Conservation (phyloP, 2,797 vertebrate species). For the Hybognathus amarus region DNA sequence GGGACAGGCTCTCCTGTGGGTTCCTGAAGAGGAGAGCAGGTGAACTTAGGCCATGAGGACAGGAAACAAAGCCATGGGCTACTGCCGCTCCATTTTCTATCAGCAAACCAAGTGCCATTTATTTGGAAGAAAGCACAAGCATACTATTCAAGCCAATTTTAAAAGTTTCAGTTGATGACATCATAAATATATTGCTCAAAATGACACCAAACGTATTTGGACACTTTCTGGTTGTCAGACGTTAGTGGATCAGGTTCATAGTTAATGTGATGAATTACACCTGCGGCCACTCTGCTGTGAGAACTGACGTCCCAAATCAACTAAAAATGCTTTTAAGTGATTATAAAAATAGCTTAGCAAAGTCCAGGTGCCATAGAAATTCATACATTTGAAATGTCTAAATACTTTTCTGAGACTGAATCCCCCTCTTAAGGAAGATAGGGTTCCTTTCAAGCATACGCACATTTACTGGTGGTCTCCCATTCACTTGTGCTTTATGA, state of each 20-base stretch:
- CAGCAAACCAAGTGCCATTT: conserved; percentile 14
- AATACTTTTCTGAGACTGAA: neutral
- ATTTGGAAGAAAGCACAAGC: conserved; percentile 9
- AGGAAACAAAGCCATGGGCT: conserved; percentile 62
- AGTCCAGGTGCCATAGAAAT: neutral
- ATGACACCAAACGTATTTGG: neutral
- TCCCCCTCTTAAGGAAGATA: conserved; percentile 34
- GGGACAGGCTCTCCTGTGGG: conserved; percentile 91
- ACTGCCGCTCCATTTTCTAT: neutral
- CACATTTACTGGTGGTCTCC: conserved; percentile 58
- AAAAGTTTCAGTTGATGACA: neutral
- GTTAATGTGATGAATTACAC: neutral
- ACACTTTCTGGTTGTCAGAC: neutral
- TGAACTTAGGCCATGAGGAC: conserved; percentile 62
- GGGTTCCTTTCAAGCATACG: conserved; percentile 53
- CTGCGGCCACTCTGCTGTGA: neutral
- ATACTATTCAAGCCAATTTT: neutral
- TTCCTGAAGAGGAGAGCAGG: conserved; percentile 82
- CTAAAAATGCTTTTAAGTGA: neutral
- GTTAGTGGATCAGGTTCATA: neutral
- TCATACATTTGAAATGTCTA: neutral
- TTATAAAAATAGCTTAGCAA: neutral
- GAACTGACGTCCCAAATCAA: neutral
- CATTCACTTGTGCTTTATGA: conserved; percentile 75
- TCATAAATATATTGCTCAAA: neutral